Evolutionary conservation across 2,113 vertebrate genomes (phyloP).

Genomic region (Mormyrus iriodes): DNA sequence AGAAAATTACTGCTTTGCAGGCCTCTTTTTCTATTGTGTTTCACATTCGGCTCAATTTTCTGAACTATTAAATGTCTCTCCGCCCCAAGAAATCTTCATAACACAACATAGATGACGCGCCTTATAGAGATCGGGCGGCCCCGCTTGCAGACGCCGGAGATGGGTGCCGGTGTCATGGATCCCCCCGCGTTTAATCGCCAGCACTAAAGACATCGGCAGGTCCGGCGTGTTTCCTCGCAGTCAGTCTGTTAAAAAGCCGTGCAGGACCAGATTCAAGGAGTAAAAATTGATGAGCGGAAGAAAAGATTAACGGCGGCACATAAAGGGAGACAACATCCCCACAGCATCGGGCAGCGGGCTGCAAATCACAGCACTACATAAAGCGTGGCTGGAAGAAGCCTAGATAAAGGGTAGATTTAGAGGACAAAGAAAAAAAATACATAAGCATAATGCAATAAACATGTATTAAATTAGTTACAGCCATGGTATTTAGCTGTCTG

Average conservation of each 20-base stretch:
- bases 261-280: conserved; percentile 10
- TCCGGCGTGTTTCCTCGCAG: background rate
- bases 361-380: conserved; percentile 18
- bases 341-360: conserved; percentile 17
- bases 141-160: background rate
- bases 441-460: background rate
- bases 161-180: background rate
- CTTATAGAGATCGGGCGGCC: background rate
- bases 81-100: background rate
- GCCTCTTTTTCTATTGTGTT: background rate
- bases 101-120: background rate
- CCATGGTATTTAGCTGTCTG: background rate
- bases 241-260: conserved; percentile 12
- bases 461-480: conserved; percentile 9
- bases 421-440: background rate
- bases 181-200: conserved; percentile 7
- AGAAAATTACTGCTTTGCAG: background rate
- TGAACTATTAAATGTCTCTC: background rate
- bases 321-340: conserved; percentile 26
- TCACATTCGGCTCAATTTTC: background rate
- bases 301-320: conserved; percentile 18
- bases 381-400: background rate
- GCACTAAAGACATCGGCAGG: conserved; percentile 15
- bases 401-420: background rate
- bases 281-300: conserved; percentile 9